phyloP scores from a whole-genome alignment of 2,113 vertebrate genomes.

The Carlito syrichta region DNA sequence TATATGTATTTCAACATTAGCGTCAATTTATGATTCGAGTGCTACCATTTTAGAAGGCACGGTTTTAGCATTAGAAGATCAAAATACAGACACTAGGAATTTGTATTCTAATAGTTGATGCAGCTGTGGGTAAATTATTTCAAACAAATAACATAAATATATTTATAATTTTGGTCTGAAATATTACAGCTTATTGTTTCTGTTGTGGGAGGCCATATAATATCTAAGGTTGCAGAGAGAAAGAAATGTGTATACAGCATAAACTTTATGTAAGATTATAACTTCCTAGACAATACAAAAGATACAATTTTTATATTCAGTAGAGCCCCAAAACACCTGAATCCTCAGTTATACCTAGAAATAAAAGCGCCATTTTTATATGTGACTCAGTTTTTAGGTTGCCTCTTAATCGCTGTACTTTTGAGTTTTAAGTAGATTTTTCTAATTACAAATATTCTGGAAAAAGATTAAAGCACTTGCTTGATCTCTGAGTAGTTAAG shows the following conservation, averaged over 20 bases:
- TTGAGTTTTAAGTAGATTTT: background rate
- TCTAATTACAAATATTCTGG: constrained; percentile 10
- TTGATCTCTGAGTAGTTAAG: background rate
- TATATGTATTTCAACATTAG: background rate
- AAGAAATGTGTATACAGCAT: background rate
- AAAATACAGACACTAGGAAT: background rate
- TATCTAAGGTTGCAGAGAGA: background rate
- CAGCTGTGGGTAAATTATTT: background rate
- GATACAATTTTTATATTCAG: background rate
- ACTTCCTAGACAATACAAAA: background rate
- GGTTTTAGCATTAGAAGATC: background rate
- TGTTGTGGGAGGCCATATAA: background rate
- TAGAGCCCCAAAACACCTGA: background rate
- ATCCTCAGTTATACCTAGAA: background rate
- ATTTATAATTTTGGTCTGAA: background rate
- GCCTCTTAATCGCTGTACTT: background rate
- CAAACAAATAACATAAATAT: background rate
- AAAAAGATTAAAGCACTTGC: background rate
- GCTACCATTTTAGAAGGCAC: background rate
- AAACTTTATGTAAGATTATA: background rate
- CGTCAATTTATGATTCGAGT: background rate
- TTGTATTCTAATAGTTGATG: background rate
- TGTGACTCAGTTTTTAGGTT: background rate
- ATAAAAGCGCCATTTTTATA: background rate
- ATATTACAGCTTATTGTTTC: background rate